Base-by-base conservation (phyloP, 2,797 vertebrate species). In the Pteropus rufus region DNA sequence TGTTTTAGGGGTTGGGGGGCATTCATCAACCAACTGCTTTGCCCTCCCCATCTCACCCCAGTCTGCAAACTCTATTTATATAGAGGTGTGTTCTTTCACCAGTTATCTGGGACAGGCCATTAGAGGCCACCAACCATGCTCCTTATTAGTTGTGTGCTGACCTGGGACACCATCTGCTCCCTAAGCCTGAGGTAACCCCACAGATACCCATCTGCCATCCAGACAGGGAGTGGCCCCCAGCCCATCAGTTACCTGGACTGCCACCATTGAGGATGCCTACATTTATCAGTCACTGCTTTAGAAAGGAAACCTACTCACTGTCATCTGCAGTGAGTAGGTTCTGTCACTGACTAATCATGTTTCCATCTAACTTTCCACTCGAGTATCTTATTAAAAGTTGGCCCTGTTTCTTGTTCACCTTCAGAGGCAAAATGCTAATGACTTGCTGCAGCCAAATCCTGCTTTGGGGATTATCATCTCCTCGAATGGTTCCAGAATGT, bases 381-480 rank as follows among this genome's bases (percentile, higher is more conserved):
- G 84, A 2, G 0, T 91, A 60, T 92, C 96, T 92, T 52, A 93
- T 90, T 98, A 97, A 97, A 93, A 49, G 81, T 98, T 98, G 96
- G 93, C 97, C 91, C 23, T 3, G 1, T 87, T 85, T 69, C 72
- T 80, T 79, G 49, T 72, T 67, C 76, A 90, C 39, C 89, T 54
- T 94, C 92, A 95, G 49, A 95, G 86, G 62, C 19, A 96, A 97
- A 98, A 97, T 90, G 54, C 83, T 95, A 93, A 90, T 94, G 72
- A 56, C 70, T 54, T 36, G 31, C 77, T 96, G 93, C 93, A 98
- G 96, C 95, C 97, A 97, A 96, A 82, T 88, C 95, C 88, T 96
- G 97, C 93, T 93, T 79, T 94, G 79, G 92, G 97, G 96, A 98
- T 98, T 97, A 79, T 98, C 97, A 91, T 97, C 97, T 39, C 88